Conservation (phyloP, 2,888 invertebrate genomes). For the Acleris cristana region DNA sequence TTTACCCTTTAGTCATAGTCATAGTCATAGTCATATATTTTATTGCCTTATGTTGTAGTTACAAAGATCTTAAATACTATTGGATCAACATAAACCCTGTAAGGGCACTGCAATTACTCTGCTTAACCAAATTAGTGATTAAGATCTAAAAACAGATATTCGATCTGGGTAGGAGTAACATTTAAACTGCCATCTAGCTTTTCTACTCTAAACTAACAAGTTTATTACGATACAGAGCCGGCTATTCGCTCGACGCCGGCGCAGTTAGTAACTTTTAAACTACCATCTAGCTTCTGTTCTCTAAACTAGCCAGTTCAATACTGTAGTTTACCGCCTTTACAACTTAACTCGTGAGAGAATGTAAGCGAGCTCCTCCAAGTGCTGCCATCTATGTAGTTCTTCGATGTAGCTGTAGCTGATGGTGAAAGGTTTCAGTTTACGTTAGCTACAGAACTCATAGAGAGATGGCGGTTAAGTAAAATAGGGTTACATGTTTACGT, state of each 20-base stretch:
- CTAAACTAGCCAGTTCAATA: background rate
- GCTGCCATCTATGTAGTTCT: constrained; percentile 1
- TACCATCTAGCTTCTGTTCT: constrained; percentile 3
- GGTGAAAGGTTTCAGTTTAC: background rate
- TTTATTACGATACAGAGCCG: too few species aligned
- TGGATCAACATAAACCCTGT: too few species aligned
- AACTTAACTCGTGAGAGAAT: background rate
- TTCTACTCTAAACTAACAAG: background rate
- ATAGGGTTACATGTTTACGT: too few species aligned
- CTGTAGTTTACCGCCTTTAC: background rate
- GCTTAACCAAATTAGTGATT: too few species aligned
- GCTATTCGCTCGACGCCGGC: too few species aligned
- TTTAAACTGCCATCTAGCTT: background rate
- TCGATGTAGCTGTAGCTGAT: background rate
- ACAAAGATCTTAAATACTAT: too few species aligned
- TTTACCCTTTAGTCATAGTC: too few species aligned
- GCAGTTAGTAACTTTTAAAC: background rate
- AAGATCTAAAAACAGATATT: too few species aligned
- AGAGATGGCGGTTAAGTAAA: constrained; percentile 1
- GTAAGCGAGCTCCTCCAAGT: background rate
- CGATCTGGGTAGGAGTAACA: background rate
- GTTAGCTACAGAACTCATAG: background rate
- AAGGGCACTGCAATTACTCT: too few species aligned
- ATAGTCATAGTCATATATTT: too few species aligned
- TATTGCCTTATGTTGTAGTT: too few species aligned